A percentile compares a stretch with the other conserved stretches of the same genome.
Evolutionary conservation across 1,140 invertebrate species (phyloP).

Genomic region (Drosophila saltans): DNA sequence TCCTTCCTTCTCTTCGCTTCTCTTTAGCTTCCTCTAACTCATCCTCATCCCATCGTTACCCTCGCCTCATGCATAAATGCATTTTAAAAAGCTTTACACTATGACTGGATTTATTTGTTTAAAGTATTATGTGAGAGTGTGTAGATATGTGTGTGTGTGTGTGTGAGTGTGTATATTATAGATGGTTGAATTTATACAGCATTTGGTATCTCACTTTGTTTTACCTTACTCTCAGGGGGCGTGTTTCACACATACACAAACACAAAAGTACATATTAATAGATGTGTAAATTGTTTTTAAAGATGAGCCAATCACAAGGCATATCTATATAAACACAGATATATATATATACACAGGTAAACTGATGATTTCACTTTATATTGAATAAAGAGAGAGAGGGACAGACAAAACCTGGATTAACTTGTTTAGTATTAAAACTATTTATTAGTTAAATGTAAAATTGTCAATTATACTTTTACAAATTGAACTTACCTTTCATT

Average conservation of each 20-base stretch:
- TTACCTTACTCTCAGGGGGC: constrained; percentile 62
- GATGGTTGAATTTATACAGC: constrained; percentile 54
- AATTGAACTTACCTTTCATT: no score
- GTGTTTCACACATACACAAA: constrained; percentile 54
- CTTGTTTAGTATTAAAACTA: constrained; percentile 6
- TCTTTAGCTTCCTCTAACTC: neutral
- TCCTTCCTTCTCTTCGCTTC: neutral
- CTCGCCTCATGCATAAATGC: constrained; percentile 62
- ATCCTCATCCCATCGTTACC: neutral
- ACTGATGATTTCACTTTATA: constrained; percentile 41
- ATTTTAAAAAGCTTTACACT: constrained; percentile 62
- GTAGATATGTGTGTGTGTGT: constrained; percentile 34
- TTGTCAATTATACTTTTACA: neutral
- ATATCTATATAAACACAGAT: constrained; percentile 34
- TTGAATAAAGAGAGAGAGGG: neutral
- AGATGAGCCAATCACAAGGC: constrained; percentile 48
- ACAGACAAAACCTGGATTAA: neutral
- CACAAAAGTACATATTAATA: constrained; percentile 25
- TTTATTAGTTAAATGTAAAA: constrained; percentile 4
- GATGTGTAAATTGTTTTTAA: constrained; percentile 59
- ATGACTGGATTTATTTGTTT: constrained; percentile 33
- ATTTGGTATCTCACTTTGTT: constrained; percentile 75
- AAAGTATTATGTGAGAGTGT: constrained; percentile 33
- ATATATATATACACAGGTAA: constrained; percentile 8
- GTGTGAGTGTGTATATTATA: constrained; percentile 53